Evolutionary conservation across 2,113 vertebrate genomes (phyloP), one percentile per base, ranked within the genome.

Genomic region (Rallus limicola): DNA sequence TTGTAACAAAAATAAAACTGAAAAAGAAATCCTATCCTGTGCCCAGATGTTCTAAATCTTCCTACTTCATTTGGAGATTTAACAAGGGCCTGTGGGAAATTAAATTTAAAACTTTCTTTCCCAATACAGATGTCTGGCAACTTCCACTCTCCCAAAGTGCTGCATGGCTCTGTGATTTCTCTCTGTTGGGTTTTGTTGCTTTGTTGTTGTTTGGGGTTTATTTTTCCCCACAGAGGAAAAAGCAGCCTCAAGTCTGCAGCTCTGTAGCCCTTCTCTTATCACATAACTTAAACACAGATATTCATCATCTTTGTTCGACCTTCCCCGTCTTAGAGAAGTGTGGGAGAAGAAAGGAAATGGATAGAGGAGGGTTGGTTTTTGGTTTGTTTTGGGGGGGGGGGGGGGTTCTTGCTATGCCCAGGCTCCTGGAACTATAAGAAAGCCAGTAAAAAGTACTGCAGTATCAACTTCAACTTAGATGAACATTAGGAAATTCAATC

Each of bases 221-320:
- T 63, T 44, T 31, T n/a, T 13, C 68, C 60, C 21, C 6, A 23
- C 3, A 56, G 25, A 52, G 58, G 9, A 46, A n/a, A 53, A 80
- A 72, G 5, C 13, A 55, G 8, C n/a, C 15, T 56, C n/a, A 26
- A 75, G 5, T 25, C 62, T 71, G 36, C 12, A 46, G 18, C 34
- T 68, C 11, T 17, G 11, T 52, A 65, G 14, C 5, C 19, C 11
- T 88, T 88, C 20, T 52, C 15, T 67, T 64, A 11, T 3, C 42
- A 19, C 2, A 0, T 33, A 44, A 46, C 12, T 5, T 34, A 20
- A 15, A 42, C 13, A 60, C 0, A 44, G 2, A 3, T 9, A 11
- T 17, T 28, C 68, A 18, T 46, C 42, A 17, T 82, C 59, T 63
- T 72, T 1, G 0, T 58, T 38, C 75, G n/a, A 42, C 21, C 6